Base-by-base conservation (phyloP, 2,113 vertebrate genomes). In the Chaetorhynchus papuensis region DNA sequence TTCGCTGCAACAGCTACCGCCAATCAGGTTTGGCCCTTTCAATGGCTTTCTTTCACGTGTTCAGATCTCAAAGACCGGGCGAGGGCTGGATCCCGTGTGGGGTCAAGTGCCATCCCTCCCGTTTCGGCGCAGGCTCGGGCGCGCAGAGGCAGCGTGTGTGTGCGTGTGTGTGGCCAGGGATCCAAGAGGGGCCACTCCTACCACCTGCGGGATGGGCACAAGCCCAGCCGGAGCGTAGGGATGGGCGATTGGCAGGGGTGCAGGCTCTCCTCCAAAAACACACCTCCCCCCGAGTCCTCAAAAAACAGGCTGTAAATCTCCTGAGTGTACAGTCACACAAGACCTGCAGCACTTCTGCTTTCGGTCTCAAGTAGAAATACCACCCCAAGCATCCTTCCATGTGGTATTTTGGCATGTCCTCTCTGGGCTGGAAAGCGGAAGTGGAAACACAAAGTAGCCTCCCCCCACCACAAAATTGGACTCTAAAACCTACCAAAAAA, bases 21-120 rank as follows among this genome's bases (percentile, higher is more conserved):
- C 98, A 99, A 99, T 99, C 99, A 99, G 99, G 99, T 99, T 99
- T 99, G 99, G 97, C 98, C 98, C 98, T 98, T 98, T 98, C 98
- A 98, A 98, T 98, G 96, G 98, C 98, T 99, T 99, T 98, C 96
- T 98, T 98, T 98, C 95, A 96, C 83, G 85, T 97, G 97, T 98
- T 97, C 83, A 89, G 93, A 96, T 95, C 94, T 95, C 64, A 72
- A 95, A 94, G 96, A 93, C 80, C 18, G 69, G 49, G 71, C 82
- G 42, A 91, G 94, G 93, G 90, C 90, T 61, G 44, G 63, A 89
- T 94, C 90, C 93, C 63, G 23, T n/a, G 41, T 7, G 27, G 93
- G 84, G 95, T 79, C 41, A 27, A 83, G 87, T 10, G 13, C 64
- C 7, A 39, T 81, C 75, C 56, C 10, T 13, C 87, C 74, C 16